Evolutionary conservation across 2,797 vertebrate species (phyloP), one percentile per base, ranked within the genome.

Genomic region (Artibeus jamaicensis): DNA sequence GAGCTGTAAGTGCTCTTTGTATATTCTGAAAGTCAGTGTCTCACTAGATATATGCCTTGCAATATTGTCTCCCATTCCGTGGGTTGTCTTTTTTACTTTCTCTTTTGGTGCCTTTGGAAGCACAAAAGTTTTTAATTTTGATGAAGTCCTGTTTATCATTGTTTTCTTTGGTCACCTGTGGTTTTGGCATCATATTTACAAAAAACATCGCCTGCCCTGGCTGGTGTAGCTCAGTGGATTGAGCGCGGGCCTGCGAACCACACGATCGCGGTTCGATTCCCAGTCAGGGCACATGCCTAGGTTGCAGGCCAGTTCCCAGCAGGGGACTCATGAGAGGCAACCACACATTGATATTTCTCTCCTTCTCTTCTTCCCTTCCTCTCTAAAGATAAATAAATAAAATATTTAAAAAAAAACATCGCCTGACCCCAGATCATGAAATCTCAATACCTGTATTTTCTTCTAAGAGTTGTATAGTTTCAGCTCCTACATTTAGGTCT

Each of bases 1-100:
- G 44, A 65, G 6, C 76, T 94, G 37, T 91, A 91, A 73, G 3
- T 26, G 14, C 24, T 70, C 15, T 74, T 71, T 89, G 32, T 57
- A 59, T 46, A 29, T 53, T 48, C 34, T 78, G n/a, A 48, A 29
- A 46, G 42, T n/a, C 53, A 68, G 84, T 34, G 15, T 37, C 34
- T 92, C 67, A 57, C 19, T 50, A 68, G 11, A 77, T 42, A 85
- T 6, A 59, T 62, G 14, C 67, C n/a, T 86, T 77, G 53, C 73
- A 77, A 73, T 82, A 94, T 67, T 86, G 55, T 59, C 57, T 59
- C 95, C 29, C 53, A 46, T 93, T 93, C 71, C 59, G 32, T 74
- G 34, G 21, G 12, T 37, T 59, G 10, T 84, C 29, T 46, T 84
- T 92, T 91, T 37, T 29, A 24, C 62, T 88, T 42, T 84, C 44